Evolutionary conservation across 2,797 vertebrate genomes (phyloP), one percentile per base, ranked within the genome.

Genomic region (Crenuchus spilurus): DNA sequence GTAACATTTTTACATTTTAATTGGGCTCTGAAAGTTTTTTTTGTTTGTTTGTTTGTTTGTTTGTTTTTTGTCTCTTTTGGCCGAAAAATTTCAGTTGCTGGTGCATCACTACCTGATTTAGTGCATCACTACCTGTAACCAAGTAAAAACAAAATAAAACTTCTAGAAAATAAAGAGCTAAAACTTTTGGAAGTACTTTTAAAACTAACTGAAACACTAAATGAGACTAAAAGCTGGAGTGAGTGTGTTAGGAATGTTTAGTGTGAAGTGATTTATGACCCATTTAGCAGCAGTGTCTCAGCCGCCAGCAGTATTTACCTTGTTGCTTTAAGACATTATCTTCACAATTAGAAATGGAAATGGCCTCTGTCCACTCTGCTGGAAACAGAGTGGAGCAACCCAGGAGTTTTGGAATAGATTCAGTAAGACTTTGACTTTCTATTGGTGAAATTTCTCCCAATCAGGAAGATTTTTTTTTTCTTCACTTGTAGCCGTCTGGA

Each of bases 291-390:
- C 31, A 58, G 24, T 14, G 55, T 20, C 55, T 46, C 46, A 49
- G 72, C 37, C 37, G 70, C 75, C 77, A 69, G 72, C 80, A 55
- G 57, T 66, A 77, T 80, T 85, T 83, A 74, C 77, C 86, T 78
- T 78, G 63, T 71, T 81, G 76, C 72, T 74, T 31, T 31, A 35
- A 82, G 75, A 83, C 81, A 77, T 85, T 81, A 85, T 87, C 80
- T 82, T 31, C 67, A 80, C 86, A 86, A 88, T 87, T 84, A 87
- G 69, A 42, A 70, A 20, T 60, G 31, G 20, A 37, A 75, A 81
- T 65, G 80, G 81, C 79, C 82, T 81, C 31, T 55, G 70, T 64
- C 69, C n/a, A 13, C 44, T 22, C 18, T 39, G 18, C 33, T 39
- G 57, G 33, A 60, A 37, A 60, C 33, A 2, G n/a, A 13, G 33